Conservation (phyloP, 2,888 invertebrate genomes). For the Caenorhabditis zanzibari region DNA sequence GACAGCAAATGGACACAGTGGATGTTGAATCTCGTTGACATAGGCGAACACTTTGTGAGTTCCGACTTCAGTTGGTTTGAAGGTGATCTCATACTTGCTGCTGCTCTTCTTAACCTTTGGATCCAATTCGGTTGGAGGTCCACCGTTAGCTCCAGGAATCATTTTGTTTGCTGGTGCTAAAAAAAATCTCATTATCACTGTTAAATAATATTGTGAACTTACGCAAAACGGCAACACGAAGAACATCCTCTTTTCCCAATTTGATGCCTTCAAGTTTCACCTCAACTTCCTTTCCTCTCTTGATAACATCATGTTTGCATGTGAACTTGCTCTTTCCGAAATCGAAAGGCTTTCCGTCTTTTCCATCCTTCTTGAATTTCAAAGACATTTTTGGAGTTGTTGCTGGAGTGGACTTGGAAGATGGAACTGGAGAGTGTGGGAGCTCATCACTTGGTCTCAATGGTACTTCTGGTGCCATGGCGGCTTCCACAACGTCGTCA, state of each 20-base stretch:
- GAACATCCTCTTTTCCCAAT: slow-evolving; percentile 80
- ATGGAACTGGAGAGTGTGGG: slow-evolving; percentile 75
- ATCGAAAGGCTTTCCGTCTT: slow-evolving; percentile 74
- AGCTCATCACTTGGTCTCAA: slow-evolving; percentile 70
- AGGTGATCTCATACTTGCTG: slow-evolving; percentile 85
- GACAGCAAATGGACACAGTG: slow-evolving; percentile 81
- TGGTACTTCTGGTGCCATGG: slow-evolving; percentile 60
- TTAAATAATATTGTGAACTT: slow-evolving; percentile 43
- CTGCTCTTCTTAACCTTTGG: slow-evolving; percentile 81
- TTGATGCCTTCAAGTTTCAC: slow-evolving; percentile 82
- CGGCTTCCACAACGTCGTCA: slow-evolving; percentile 67
- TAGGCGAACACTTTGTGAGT: slow-evolving; percentile 80
- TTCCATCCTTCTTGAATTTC: slow-evolving; percentile 77
- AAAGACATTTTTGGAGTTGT: slow-evolving; percentile 79
- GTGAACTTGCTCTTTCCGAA: slow-evolving; percentile 82
- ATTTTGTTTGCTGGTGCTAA: slow-evolving; percentile 69
- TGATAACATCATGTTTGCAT: slow-evolving; percentile 82
- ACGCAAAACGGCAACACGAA: slow-evolving; percentile 80
- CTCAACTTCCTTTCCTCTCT: slow-evolving; percentile 74
- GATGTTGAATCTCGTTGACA: slow-evolving; percentile 81
- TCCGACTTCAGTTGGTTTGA: slow-evolving; percentile 92
- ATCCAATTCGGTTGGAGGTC: slow-evolving; percentile 70
- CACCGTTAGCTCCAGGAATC: slow-evolving; percentile 55
- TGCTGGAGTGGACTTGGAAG: slow-evolving; percentile 77
- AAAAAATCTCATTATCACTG: slow-evolving; percentile 43